Evolutionary conservation across 1,140 invertebrate species (phyloP).

Genomic region (Zaprionus capensis): DNA sequence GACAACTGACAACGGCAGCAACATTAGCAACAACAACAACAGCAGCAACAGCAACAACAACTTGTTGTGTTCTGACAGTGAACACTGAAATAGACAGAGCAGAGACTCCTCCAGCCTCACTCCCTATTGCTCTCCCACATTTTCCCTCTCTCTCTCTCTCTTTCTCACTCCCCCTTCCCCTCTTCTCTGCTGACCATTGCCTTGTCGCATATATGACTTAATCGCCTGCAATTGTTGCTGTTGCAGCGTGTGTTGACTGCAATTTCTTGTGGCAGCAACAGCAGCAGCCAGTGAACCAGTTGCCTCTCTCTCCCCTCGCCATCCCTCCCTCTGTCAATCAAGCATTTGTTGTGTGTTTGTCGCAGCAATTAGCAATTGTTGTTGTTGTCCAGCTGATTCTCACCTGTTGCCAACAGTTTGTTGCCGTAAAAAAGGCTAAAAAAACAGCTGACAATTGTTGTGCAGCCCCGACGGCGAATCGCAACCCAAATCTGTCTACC

Average conservation of each 20-base stretch:
- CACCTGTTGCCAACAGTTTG: constrained; percentile 61
- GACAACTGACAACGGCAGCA: constrained; percentile 23
- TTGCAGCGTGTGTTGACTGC: constrained; percentile 47
- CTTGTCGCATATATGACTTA: constrained; percentile 69
- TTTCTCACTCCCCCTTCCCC: not conserved
- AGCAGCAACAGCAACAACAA: constrained; percentile 6
- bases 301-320: constrained; percentile 24
- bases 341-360: constrained; percentile 45
- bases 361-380: constrained; percentile 53
- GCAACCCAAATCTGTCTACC: constrained; percentile 2
- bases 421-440: constrained; percentile 21
- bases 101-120: not conserved
- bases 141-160: too few relatives aligned
- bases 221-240: constrained; percentile 70
- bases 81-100: constrained; percentile 50
- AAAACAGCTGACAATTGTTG: constrained; percentile 69
- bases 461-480: constrained; percentile 17
- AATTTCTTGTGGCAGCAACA: constrained; percentile 59
- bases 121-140: not conserved
- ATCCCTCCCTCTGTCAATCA: constrained; percentile 34
- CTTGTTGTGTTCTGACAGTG: constrained; percentile 20
- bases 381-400: constrained; percentile 51
- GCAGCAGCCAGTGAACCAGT: constrained; percentile 22
- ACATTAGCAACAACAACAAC: not conserved
- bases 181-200: constrained; percentile 23